phyloP scores from a whole-genome alignment of 2,888 invertebrate genomes.

The Neria commutata region DNA sequence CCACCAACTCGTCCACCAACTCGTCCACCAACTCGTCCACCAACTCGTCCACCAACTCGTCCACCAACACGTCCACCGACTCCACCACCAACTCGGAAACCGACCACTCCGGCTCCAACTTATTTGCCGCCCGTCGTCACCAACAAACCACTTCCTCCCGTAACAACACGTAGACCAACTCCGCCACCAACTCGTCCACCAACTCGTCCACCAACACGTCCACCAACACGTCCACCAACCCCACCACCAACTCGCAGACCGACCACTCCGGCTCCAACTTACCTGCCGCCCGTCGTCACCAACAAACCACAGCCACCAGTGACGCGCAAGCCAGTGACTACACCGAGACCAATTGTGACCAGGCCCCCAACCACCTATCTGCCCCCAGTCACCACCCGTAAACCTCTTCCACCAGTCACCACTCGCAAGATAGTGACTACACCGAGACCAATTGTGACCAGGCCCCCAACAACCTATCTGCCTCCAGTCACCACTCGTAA shows the following conservation, averaged over 20 bases:
- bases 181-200: constrained; percentile 1
- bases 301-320: background rate
- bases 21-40: constrained; percentile 12
- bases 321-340: background rate
- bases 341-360: background rate
- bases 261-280: constrained; percentile 29
- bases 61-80: constrained; percentile 29
- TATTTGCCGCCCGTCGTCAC: background rate
- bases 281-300: too few relatives aligned
- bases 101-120: constrained; percentile 24
- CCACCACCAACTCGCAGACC: constrained; percentile 25
- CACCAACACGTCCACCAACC: constrained; percentile 17
- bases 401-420: constrained; percentile 31
- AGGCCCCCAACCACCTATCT: constrained; percentile 26
- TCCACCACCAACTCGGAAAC: constrained; percentile 8
- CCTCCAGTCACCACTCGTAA: constrained; percentile 35
- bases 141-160: background rate
- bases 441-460: constrained; percentile 14
- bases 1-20: constrained; percentile 27
- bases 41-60: constrained; percentile 4
- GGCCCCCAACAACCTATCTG: constrained; percentile 39
- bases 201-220: constrained; percentile 1
- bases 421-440: constrained; percentile 23
- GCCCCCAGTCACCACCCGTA: constrained; percentile 34
- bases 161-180: background rate